phyloP scores from a whole-genome alignment of 2,113 vertebrate genomes.

The Coptodon rendalli region DNA sequence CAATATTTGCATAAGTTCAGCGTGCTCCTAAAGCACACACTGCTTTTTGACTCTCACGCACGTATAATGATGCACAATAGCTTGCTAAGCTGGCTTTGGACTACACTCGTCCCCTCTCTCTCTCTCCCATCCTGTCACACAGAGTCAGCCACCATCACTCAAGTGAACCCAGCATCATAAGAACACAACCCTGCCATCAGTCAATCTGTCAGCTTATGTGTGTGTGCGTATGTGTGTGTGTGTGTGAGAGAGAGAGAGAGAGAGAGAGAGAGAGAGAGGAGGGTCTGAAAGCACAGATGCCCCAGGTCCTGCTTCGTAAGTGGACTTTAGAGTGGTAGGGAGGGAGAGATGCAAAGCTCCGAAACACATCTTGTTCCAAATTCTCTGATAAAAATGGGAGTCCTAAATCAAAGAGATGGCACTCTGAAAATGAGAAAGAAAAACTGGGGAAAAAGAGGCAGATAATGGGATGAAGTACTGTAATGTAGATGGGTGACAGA shows the following conservation, averaged over 20 bases:
- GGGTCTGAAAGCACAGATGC: conserved; percentile 32
- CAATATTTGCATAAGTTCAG: conserved; percentile 7
- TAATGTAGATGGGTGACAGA: neutral
- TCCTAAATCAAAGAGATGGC: conserved; percentile 27
- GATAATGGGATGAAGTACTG: neutral
- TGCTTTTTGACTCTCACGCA: neutral
- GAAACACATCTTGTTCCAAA: conserved; percentile 33
- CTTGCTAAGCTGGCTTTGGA: conserved; percentile 30
- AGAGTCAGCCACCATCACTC: conserved; percentile 1
- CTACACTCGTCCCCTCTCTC: neutral
- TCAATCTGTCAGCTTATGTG: conserved; percentile 9
- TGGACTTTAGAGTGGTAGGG: conserved; percentile 19
- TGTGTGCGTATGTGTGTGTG: neutral
- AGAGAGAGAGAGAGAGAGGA: neutral
- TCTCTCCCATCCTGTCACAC: neutral
- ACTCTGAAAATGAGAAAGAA: neutral
- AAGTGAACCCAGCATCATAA: conserved; percentile 14
- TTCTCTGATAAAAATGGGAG: conserved; percentile 4
- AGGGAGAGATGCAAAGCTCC: conserved; percentile 1
- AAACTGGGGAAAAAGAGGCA: neutral
- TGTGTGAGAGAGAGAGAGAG: neutral
- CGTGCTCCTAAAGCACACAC: neutral
- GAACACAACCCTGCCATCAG: conserved; percentile 32
- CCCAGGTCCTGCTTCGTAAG: conserved; percentile 31
- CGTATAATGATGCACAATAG: conserved; percentile 23